Base-by-base conservation (phyloP, 1,140 invertebrate genomes). In the Zaprionus ornatus region DNA sequence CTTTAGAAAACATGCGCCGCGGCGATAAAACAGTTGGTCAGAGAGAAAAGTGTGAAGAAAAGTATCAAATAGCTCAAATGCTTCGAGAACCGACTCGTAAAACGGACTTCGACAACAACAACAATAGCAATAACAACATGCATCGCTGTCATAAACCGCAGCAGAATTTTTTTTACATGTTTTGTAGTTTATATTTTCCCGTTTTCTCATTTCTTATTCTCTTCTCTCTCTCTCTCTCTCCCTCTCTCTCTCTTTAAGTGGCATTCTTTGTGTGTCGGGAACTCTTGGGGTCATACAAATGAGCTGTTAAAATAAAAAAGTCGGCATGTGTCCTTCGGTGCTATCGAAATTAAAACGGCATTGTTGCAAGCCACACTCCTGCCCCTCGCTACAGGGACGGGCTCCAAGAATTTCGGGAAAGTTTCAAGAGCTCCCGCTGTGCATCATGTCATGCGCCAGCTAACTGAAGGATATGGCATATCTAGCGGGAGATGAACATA, bases 301-400 rank as follows among this genome's bases (percentile, higher is more conserved):
- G 81, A 81, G 80, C 81, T 90, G 85, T 90, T 90, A 72, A 84
- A 81, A 74, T 88, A 88, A 88, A 88, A 88, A 85, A 81, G 65
- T 42, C 85, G 57, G 80, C 85, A 90, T 88, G 85, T 32, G 87
- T 90, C 86, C 81, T 85, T 76, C 23, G 40, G 63, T 45, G 54
- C 25, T 42, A 71, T 50, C 56, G 42, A 70, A 71, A 87, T 83
- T 70, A 74, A 80, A 83, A 78, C 61, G 40, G 73, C 65, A 68
- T 86, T 84, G 78, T 85, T 78, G 56, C 48, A 27, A 17, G 19
- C 29, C 23, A 19, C 21, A 3, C 19, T 15, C 29, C 29, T 27
- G 19, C 21, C 4, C 2, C 21, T 1, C 3, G 4, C 25, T 29
- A 0, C 2, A 12, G 21, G 1, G 10, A 9, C n/a, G 10, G 19